Evolutionary conservation across 2,888 invertebrate species (phyloP).

Genomic region (Chironomus riparius): DNA sequence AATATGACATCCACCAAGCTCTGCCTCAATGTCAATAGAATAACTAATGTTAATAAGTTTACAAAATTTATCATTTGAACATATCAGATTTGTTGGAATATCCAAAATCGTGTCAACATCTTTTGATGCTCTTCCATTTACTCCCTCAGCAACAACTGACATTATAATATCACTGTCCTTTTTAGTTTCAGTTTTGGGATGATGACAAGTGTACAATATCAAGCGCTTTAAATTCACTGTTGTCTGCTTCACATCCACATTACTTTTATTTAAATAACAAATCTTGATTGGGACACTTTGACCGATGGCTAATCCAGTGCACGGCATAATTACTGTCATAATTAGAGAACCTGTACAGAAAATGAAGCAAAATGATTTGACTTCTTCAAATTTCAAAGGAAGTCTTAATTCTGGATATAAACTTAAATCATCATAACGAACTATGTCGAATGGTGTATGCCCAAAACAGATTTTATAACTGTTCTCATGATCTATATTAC

Average conservation of each 20-base stretch:
- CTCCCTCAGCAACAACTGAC: not conserved
- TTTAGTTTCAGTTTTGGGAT: not conserved
- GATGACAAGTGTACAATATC: not conserved
- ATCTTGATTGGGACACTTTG: constrained; percentile 16
- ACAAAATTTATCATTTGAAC: not conserved
- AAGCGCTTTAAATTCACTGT: not conserved
- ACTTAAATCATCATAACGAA: not conserved
- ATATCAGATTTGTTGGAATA: not conserved
- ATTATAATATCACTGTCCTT: not conserved
- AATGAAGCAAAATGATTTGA: constrained; percentile 20
- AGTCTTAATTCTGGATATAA: not conserved
- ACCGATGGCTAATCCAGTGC: constrained; percentile 12
- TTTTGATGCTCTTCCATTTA: not conserved
- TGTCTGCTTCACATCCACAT: not conserved
- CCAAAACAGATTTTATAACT: constrained; percentile 42
- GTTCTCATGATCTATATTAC: too few relatives aligned
- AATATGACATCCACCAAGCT: not conserved
- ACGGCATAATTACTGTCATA: constrained; percentile 11
- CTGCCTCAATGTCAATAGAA: not conserved
- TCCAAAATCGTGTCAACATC: not conserved
- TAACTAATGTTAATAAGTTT: not conserved
- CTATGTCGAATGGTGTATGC: constrained; percentile 35
- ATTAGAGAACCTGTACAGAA: constrained; percentile 13
- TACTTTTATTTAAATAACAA: not conserved
- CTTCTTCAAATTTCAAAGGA: not conserved